A percentile compares a stretch with the other conserved stretches of the same genome.
These are phyloP conservation scores for Sparus aurata DNA, from an alignment of 2,797 vertebrate species.

Conservation along the genomic window DNA sequence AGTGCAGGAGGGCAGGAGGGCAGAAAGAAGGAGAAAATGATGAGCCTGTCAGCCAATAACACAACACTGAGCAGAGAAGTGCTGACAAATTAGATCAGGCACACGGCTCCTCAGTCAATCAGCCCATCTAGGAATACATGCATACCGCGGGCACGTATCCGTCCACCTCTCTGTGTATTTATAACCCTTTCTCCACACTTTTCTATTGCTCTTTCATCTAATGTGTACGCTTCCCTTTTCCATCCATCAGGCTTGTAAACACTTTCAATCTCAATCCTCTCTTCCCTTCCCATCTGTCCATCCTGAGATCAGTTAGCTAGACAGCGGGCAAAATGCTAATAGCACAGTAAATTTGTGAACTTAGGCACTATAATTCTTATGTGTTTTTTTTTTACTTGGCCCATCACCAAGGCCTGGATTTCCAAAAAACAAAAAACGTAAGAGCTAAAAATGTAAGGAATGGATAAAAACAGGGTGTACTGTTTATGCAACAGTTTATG, in stretches of 20 bases:
- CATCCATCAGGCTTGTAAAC: not conserved
- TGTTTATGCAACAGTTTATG: no score
- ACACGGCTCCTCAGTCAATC: constrained; percentile 6
- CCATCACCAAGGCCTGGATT: not conserved
- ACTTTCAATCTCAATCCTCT: constrained; percentile 3
- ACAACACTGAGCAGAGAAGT: constrained; percentile 31
- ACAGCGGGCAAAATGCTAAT: constrained; percentile 21
- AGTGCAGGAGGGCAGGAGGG: constrained; percentile 43
- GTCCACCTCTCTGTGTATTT: not conserved
- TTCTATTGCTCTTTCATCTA: constrained; percentile 9
- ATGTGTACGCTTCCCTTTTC: constrained; percentile 7
- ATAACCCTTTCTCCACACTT: not conserved
- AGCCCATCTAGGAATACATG: constrained; percentile 1
- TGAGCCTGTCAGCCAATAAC: constrained; percentile 32
- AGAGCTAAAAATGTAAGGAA: no score
- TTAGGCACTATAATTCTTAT: not conserved
- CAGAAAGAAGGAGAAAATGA: constrained; percentile 6
- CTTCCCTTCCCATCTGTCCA: not conserved
- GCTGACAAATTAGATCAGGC: constrained; percentile 44
- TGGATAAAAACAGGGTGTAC: no score
- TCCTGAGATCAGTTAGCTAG: not conserved
- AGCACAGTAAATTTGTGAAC: constrained; percentile 5
- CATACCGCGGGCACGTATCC: not conserved
- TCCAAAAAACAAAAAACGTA: no score
- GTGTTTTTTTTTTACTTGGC: not conserved